These are phyloP conservation scores for Spodoptera litura DNA, from an alignment of 1,140 invertebrate genomes.

Conservation along the genomic window DNA sequence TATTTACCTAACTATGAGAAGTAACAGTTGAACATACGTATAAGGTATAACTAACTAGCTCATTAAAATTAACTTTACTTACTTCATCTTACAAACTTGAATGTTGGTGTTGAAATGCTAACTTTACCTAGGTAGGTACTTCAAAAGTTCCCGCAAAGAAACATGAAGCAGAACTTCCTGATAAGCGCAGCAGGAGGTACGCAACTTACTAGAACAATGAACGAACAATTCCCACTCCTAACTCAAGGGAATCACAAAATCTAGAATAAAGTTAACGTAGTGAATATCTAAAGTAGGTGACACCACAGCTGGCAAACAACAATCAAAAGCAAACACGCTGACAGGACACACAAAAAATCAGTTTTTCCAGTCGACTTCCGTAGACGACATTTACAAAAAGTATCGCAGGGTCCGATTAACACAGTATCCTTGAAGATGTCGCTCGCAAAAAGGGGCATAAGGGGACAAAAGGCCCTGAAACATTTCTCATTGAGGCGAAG, in stretches of 20 bases:
- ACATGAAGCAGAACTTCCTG: neutral
- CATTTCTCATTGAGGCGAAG: conserved; percentile 77
- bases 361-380: conserved; percentile 66
- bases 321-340: conserved; percentile 58
- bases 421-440: conserved; percentile 83
- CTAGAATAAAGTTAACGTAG: conserved; percentile 16
- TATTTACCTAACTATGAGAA: no score
- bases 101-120: neutral
- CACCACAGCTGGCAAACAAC: conserved; percentile 46
- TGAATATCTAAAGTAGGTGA: conserved; percentile 31
- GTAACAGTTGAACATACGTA: no score
- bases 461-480: conserved; percentile 80
- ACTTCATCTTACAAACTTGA: neutral
- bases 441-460: conserved; percentile 78
- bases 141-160: neutral
- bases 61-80: neutral
- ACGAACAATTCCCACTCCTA: neutral
- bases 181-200: neutral
- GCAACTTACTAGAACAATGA: conserved; percentile 7
- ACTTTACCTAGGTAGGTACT: neutral
- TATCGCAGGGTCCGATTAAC: conserved; percentile 78
- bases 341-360: conserved; percentile 52
- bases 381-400: conserved; percentile 66
- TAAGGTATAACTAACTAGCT: no score
- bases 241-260: conserved; percentile 14